These are phyloP conservation scores for Nasonia oneida DNA, from an alignment of 2,888 invertebrate species.

Conservation along the genomic window DNA sequence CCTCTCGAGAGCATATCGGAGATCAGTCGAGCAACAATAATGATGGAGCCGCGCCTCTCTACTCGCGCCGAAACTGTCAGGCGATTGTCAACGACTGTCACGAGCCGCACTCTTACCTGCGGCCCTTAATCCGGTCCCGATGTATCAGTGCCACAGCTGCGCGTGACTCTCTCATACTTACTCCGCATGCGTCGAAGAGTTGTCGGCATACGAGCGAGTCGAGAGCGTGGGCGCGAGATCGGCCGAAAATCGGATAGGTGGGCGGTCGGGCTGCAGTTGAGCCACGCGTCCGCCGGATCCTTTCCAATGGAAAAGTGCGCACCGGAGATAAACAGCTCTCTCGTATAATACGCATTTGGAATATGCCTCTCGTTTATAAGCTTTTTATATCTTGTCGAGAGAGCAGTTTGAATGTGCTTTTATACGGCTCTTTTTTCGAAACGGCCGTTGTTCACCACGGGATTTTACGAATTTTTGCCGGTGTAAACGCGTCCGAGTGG, in stretches of 20 bases:
- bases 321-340: background rate
- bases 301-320: slow-evolving; percentile 35
- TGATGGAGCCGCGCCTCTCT: slow-evolving; percentile 32
- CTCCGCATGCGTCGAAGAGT: slow-evolving; percentile 31
- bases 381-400: background rate
- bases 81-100: slow-evolving; percentile 57
- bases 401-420: background rate
- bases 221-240: slow-evolving; percentile 27
- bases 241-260: slow-evolving; percentile 25
- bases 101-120: background rate
- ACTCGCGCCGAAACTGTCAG: slow-evolving; percentile 26
- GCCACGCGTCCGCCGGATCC: slow-evolving; percentile 10
- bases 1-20: background rate
- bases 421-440: background rate
- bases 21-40: slow-evolving; percentile 16
- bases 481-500: background rate
- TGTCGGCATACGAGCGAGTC: slow-evolving; percentile 16
- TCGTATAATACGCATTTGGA: background rate
- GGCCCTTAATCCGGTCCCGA: slow-evolving; percentile 52
- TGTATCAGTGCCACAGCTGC: slow-evolving; percentile 39
- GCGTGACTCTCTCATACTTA: background rate
- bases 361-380: background rate
- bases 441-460: background rate
- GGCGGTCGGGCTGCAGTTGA: background rate
- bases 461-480: background rate